Evolutionary conservation across 2,888 invertebrate species (phyloP), one percentile per base, ranked within the genome.

Genomic region (Heliconius cydno): DNA sequence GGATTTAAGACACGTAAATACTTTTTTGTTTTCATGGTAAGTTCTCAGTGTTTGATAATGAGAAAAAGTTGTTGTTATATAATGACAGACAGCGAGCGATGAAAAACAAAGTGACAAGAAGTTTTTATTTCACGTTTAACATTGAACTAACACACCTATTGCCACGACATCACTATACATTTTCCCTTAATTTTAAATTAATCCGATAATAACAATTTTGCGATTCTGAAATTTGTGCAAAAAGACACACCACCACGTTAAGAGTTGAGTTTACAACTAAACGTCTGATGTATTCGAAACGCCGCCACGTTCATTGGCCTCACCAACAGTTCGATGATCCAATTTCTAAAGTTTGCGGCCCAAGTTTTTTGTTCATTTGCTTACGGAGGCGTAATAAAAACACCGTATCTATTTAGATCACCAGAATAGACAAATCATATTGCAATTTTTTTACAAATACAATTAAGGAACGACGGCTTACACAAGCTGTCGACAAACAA

Each of bases 321-420:
- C 90, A 86, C 86, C 85, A 88, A 91, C 89, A 89, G 94, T 93
- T 93, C 92, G 92, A 92, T 91, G 92, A 90, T 92, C 93, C 86
- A 93, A 90, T 92, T 93, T 92, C 88, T 88, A 85, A 87, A 91
- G 91, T 90, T 90, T 89, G 88, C 88, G 85, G 86, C 87, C 85
- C 80, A 85, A 86, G 87, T 90, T 92, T 87, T 92, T 93, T 92
- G 89, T 89, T 87, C 85, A 86, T 88, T 89, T 92, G 91, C 85
- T 91, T 90, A 89, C 85, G 84, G 85, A 86, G 86, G 85, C 86
- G 86, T 86, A 82, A 80, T 87, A 91, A 93, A 92, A 92, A 90
- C 86, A 84, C 86, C 83, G 85, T 87, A 86, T 87, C 86, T 91
- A 93, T 92, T 93, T 90, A 93, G 88, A 85, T 85, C 86, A 86